A percentile compares a stretch with the other conserved stretches of the same genome.
phyloP scores from a whole-genome alignment of 2,888 invertebrate species.

The Vanessa cardui region DNA sequence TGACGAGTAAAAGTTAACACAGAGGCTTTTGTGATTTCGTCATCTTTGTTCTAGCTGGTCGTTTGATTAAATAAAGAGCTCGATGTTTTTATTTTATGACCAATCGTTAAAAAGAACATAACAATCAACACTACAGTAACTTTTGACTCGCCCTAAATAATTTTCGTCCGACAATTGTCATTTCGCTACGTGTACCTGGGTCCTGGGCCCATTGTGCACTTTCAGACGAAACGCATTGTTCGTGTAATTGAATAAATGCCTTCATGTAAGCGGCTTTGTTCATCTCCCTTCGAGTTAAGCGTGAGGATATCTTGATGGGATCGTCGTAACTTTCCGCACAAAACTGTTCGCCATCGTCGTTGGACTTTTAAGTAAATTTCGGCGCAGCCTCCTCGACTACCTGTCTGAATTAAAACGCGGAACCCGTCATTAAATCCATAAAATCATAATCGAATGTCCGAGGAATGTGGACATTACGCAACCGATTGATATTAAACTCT shows the following conservation, averaged over 20 bases:
- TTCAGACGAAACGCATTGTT: constrained; percentile 75
- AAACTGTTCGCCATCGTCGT: too few species aligned
- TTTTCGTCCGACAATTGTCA: constrained; percentile 69
- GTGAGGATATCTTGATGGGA: constrained; percentile 48
- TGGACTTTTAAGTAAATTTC: not conserved
- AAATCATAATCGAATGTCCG: constrained; percentile 44
- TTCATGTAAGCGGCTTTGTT: constrained; percentile 43
- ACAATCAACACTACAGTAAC: constrained; percentile 68
- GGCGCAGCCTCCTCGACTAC: constrained; percentile 47
- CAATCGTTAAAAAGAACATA: constrained; percentile 47
- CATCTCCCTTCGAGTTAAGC: constrained; percentile 40
- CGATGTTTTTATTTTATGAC: constrained; percentile 17
- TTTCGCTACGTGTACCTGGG: constrained; percentile 73
- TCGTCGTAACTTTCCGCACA: not conserved
- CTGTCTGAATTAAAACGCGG: constrained; percentile 62
- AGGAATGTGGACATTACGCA: constrained; percentile 43
- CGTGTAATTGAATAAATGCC: constrained; percentile 80
- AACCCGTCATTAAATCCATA: constrained; percentile 65
- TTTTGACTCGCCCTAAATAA: constrained; percentile 75
- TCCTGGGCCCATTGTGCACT: constrained; percentile 69
- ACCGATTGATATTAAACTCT: constrained; percentile 66
- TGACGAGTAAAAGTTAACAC: not conserved
- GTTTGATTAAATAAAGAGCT: not conserved
- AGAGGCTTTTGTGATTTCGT: not conserved
- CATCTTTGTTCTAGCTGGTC: not conserved